Evolutionary conservation across 2,888 invertebrate species (phyloP).

Genomic region (Limnephilus auricula): DNA sequence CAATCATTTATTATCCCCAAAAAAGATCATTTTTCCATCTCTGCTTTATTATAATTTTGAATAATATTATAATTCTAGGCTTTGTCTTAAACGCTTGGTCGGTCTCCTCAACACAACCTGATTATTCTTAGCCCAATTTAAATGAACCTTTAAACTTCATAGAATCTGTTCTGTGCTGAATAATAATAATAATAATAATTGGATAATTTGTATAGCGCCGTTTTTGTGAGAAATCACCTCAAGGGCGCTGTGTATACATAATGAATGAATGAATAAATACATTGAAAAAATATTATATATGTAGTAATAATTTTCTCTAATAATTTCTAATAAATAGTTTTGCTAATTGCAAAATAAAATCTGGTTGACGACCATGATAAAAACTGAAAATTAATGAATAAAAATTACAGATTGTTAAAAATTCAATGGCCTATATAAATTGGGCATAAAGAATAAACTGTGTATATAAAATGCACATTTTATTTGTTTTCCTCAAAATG

Average conservation of each 20-base stretch:
- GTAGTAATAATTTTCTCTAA: neutral
- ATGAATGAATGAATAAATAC: neutral
- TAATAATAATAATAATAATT: no score
- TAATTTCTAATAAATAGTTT: neutral
- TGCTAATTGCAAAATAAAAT: neutral
- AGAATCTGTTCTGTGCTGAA: neutral
- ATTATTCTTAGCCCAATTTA: constrained; percentile 7
- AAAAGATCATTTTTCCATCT: neutral
- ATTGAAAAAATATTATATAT: no score
- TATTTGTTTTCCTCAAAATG: neutral
- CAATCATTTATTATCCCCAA: neutral
- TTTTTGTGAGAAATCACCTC: no score
- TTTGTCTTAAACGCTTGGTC: constrained; percentile 41
- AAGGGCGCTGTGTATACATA: no score
- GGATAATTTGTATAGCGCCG: no score
- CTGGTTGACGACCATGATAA: neutral
- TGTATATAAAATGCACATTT: neutral
- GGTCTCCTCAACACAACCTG: constrained; percentile 15
- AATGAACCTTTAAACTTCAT: neutral
- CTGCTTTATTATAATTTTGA: no score
- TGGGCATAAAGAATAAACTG: neutral
- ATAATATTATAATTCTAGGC: neutral
- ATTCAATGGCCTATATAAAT: neutral
- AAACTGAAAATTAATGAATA: neutral
- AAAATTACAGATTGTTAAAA: neutral